phyloP scores from a whole-genome alignment of 2,797 vertebrate genomes.

The Falco peregrinus region DNA sequence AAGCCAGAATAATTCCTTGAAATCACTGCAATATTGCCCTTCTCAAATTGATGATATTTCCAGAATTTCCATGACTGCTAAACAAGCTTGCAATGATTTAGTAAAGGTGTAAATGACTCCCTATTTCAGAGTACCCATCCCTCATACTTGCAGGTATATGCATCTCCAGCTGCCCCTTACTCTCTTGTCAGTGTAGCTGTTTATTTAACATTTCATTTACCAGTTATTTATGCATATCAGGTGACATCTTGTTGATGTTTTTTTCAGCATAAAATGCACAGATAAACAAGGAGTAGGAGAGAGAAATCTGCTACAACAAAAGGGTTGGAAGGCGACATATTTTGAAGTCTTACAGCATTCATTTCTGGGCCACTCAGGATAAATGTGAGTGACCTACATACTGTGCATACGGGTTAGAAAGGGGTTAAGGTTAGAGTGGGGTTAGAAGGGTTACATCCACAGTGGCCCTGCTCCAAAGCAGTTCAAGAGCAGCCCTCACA shows the following conservation, averaged over 20 bases:
- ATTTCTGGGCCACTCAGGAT: not conserved
- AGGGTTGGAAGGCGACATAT: not conserved
- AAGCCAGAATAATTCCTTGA: not conserved
- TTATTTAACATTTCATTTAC: not conserved
- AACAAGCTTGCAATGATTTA: not conserved
- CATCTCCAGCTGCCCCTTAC: not conserved
- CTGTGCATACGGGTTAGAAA: constrained; percentile 1
- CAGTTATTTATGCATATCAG: not conserved
- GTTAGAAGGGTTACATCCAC: constrained; percentile 28
- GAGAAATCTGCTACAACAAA: not conserved
- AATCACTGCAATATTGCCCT: not conserved
- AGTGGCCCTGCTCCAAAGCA: constrained; percentile 12
- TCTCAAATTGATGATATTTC: not conserved
- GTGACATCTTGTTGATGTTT: fast-evolving
- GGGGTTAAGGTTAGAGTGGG: not conserved
- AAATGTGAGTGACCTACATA: constrained; percentile 10
- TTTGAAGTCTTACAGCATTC: not conserved
- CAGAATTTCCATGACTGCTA: not conserved
- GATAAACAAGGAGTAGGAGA: not conserved
- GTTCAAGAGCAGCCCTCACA: not conserved
- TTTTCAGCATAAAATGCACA: not conserved
- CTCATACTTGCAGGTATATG: not conserved
- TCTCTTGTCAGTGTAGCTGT: not conserved
- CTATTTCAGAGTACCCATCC: not conserved
- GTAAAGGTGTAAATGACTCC: not conserved